phyloP scores from a whole-genome alignment of 2,888 invertebrate species.

The Tenthredo distinguenda region DNA sequence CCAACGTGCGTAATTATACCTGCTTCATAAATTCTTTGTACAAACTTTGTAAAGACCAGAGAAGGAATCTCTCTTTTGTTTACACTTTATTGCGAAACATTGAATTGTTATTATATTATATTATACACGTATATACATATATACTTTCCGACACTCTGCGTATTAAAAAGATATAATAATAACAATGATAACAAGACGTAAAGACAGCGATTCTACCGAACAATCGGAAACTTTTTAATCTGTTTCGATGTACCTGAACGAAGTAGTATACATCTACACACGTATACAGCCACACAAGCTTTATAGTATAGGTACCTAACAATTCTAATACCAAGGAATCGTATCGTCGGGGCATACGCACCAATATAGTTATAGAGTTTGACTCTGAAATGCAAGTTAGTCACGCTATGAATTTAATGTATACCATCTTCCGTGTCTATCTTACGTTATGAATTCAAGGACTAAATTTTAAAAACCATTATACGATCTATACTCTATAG shows the following conservation, averaged over 20 bases:
- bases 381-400: conserved; percentile 1
- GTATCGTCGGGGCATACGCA: not conserved
- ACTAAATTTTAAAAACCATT: not conserved
- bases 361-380: not conserved
- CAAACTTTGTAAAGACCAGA: not conserved
- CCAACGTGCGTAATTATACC: conserved; percentile 9
- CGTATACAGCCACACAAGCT: not conserved
- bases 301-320: not conserved
- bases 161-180: not conserved
- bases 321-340: not conserved
- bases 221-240: conserved; percentile 5
- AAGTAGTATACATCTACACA: not conserved
- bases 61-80: not conserved
- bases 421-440: conserved; percentile 10
- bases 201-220: not conserved
- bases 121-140: not conserved
- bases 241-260: not conserved
- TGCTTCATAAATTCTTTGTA: not conserved
- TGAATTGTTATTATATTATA: not conserved
- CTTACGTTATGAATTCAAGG: not conserved
- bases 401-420: conserved; percentile 21
- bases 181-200: not conserved
- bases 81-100: not conserved
- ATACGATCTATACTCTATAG: not conserved
- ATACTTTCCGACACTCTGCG: not conserved